A percentile compares a stretch with the other conserved stretches of the same genome.
Evolutionary conservation across 2,113 vertebrate genomes (phyloP).

Genomic region (Aldabrachelys gigantea): DNA sequence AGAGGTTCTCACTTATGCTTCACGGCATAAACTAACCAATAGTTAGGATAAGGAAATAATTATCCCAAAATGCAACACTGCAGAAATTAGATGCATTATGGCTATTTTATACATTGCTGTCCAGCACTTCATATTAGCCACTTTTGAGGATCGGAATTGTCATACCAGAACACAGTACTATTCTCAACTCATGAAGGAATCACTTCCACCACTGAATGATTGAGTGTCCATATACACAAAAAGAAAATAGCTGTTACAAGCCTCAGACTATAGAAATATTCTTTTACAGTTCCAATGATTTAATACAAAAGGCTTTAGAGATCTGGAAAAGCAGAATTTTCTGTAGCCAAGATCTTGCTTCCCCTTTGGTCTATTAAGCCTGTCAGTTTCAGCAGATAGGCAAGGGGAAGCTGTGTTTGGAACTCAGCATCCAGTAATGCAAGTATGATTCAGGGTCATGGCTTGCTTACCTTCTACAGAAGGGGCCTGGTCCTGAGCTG

Average conservation of each 20-base stretch:
- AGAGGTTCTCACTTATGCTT: background rate
- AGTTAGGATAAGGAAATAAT: background rate
- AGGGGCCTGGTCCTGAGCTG: constrained; percentile 97
- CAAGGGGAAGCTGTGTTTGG: background rate
- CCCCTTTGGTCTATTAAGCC: constrained; percentile 38
- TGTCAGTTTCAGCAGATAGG: constrained; percentile 52
- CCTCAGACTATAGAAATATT: constrained; percentile 41
- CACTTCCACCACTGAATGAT: constrained; percentile 46
- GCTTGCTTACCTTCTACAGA: constrained; percentile 95
- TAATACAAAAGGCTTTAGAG: constrained; percentile 50
- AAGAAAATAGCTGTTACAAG: constrained; percentile 55
- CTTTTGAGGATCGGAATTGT: background rate
- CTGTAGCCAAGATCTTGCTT: constrained; percentile 27
- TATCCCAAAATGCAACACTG: background rate
- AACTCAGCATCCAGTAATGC: background rate
- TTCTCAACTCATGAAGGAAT: constrained; percentile 5
- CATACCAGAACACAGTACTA: constrained; percentile 37
- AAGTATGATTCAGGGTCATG: constrained; percentile 19
- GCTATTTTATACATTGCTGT: background rate
- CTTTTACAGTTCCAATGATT: constrained; percentile 36
- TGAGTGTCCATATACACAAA: constrained; percentile 56
- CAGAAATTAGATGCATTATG: background rate
- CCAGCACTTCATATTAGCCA: background rate
- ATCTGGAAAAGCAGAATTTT: constrained; percentile 54
- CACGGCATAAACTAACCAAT: background rate